Percentiles rank a stretch among this genome's conserved stretches.
Evolutionary conservation across 2,797 vertebrate genomes (phyloP).

Genomic region (Remorina albescens): DNA sequence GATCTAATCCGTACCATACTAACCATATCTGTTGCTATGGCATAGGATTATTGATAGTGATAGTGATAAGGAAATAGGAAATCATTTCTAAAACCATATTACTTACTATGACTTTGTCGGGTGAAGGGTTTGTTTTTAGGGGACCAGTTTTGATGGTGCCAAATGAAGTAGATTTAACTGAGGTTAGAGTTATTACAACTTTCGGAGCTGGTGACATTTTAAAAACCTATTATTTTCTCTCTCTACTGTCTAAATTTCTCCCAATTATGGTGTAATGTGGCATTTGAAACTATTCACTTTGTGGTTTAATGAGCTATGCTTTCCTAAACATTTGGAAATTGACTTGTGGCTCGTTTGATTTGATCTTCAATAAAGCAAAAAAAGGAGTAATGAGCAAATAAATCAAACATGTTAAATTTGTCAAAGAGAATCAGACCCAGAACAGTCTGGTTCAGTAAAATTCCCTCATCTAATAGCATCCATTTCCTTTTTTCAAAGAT

Average conservation of each 20-base stretch:
- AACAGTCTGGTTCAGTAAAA: not conserved
- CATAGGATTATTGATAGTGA: too few relatives aligned
- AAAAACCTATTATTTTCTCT: not conserved
- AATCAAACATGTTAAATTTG: slow-evolving; percentile 21
- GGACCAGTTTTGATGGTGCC: not conserved
- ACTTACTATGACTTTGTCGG: too few relatives aligned
- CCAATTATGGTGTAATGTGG: not conserved
- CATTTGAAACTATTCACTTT: not conserved
- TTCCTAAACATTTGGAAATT: slow-evolving; percentile 2
- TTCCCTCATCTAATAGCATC: slow-evolving; percentile 12
- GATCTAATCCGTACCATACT: too few relatives aligned
- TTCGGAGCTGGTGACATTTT: not conserved
- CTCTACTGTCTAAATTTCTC: not conserved
- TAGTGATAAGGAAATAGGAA: too few relatives aligned
- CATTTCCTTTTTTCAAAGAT: slow-evolving; percentile 22
- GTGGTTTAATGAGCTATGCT: too few relatives aligned
- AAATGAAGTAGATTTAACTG: not conserved
- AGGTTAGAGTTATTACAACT: not conserved
- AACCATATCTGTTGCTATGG: too few relatives aligned
- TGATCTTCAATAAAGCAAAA: not conserved
- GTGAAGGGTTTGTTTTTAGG: too few relatives aligned
- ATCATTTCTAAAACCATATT: too few relatives aligned
- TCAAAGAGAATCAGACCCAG: slow-evolving; percentile 8
- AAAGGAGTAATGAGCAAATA: not conserved
- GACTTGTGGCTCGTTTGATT: not conserved